Conservation (phyloP, 1,140 invertebrate species). For the Ectropis grisescens region DNA sequence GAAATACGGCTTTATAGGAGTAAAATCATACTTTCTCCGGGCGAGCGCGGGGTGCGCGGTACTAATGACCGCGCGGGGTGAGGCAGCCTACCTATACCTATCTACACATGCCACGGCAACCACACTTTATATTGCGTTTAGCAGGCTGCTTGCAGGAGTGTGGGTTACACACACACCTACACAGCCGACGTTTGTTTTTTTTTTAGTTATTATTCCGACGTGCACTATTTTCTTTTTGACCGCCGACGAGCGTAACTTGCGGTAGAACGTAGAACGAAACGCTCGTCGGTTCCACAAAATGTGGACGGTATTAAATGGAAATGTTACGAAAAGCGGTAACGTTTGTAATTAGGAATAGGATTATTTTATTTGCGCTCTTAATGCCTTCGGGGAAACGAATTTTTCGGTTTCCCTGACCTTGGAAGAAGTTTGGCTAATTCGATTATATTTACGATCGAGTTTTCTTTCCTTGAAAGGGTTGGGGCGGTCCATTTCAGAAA, state of each 20-base stretch:
- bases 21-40: conserved; percentile 68
- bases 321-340: conserved; percentile 6
- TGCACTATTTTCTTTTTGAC: conserved; percentile 58
- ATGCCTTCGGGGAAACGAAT: no score
- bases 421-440: no score
- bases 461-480: no score
- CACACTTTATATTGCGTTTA: conserved; percentile 67
- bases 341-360: no score
- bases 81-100: conserved; percentile 38
- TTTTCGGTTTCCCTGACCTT: no score
- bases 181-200: conserved; percentile 28
- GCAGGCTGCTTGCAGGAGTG: conserved; percentile 55
- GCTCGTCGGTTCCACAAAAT: no score
- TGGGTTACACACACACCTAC: conserved; percentile 35
- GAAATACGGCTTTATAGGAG: conserved; percentile 69
- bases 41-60: conserved; percentile 36
- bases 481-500: no score
- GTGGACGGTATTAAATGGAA: no score
- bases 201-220: conserved; percentile 55
- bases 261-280: background rate
- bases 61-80: conserved; percentile 66
- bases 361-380: no score
- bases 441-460: no score
- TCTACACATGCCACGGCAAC: conserved; percentile 52
- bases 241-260: conserved; percentile 13